Base-by-base conservation (phyloP, 2,888 invertebrate species). In the Drosophila paramelanica region DNA sequence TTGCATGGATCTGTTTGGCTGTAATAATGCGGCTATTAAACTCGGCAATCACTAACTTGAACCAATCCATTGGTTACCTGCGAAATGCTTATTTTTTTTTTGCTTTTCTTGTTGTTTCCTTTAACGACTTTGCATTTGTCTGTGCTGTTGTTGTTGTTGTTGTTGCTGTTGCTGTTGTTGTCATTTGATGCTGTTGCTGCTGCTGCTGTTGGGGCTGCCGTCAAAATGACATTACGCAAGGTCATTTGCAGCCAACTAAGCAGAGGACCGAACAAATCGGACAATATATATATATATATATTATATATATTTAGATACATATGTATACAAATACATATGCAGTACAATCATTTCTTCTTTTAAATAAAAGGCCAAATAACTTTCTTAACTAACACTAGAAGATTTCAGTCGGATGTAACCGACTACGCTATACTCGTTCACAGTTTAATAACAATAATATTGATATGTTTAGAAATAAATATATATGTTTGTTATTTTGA, bases 1-100 rank as follows among this genome's bases (percentile, higher is more conserved):
- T 81, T 62, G 77, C 86, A 79, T 73, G 81, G 86, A 73, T 79
- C 83, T 77, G 82, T 75, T 77, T 83, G 84, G 79, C 77, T 74
- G 77, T 87, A 89, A 89, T 89, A 89, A 89, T 87, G 85, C 81
- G 88, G 81, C 85, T 89, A 89, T 89, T 85, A 89, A 74, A 79
- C 79, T 74, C 72, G 69, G 79, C 89, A 88, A 88, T 81, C 85
- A 81, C 77, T 65, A 84, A 87, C 77, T 84, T 82, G 85, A 89
- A 73, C 81, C 80, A 88, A 88, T 89, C 80, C 88, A 89, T 89
- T 89, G 85, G 81, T 77, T 85, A 81, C 79, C 81, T 84, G 81
- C 75, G 73, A 47, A 55, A 36, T 36, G 36, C 49, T 57, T 45
- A 4, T 27, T 51, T 50, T 62, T 49, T 38, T 33, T 45, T 4